Evolutionary conservation across 2,113 vertebrate species (phyloP).

Genomic region (Mugil cephalus): DNA sequence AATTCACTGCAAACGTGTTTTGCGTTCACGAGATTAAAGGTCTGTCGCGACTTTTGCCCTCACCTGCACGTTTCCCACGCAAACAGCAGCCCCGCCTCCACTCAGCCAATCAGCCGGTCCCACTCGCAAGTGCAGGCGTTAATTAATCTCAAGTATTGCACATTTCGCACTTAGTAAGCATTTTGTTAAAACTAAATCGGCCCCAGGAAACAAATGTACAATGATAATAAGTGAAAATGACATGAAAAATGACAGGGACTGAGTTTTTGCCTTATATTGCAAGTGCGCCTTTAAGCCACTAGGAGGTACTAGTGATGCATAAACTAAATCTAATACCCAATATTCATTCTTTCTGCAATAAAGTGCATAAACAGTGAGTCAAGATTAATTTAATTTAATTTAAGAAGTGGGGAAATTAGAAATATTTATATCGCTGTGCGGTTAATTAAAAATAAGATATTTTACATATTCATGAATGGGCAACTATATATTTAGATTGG

Average conservation of each 20-base stretch:
- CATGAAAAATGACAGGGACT: background rate
- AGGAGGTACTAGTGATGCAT: background rate
- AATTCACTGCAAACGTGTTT: too few relatives aligned
- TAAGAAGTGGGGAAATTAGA: background rate
- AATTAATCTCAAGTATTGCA: too few relatives aligned
- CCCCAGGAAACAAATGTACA: too few relatives aligned
- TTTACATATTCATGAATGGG: too few relatives aligned
- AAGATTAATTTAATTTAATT: too few relatives aligned
- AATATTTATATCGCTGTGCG: background rate
- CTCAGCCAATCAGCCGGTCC: background rate
- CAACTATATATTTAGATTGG: too few relatives aligned
- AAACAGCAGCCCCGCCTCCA: conserved; percentile 11
- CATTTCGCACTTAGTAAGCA: too few relatives aligned
- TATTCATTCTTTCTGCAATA: background rate
- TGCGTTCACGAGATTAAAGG: background rate
- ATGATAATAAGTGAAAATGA: too few relatives aligned
- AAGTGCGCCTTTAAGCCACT: background rate
- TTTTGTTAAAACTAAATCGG: too few relatives aligned
- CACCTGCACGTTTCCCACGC: conserved; percentile 8
- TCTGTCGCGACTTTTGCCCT: background rate
- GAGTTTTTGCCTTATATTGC: background rate
- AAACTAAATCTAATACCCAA: background rate
- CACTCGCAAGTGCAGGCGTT: too few relatives aligned
- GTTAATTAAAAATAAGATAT: too few relatives aligned
- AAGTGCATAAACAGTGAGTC: too few relatives aligned